Percentiles rank a stretch among this genome's conserved stretches.
These are phyloP conservation scores for Trachops cirrhosus DNA, from an alignment of 2,797 vertebrate species.

Conservation along the genomic window DNA sequence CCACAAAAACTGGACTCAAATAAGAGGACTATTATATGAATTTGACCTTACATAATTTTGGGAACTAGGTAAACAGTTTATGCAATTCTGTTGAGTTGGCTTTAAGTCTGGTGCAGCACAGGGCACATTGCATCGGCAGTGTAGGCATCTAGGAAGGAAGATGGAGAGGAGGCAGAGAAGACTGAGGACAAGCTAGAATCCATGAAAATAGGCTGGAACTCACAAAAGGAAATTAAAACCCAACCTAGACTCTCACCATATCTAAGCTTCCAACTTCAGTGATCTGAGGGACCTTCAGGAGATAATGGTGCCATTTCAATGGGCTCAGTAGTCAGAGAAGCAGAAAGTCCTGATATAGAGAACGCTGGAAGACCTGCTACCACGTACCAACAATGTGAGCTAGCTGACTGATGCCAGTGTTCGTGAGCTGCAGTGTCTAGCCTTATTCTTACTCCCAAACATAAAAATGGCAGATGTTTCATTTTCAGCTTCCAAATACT, in stretches of 20 bases:
- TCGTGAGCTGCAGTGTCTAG: not conserved
- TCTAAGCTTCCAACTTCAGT: not conserved
- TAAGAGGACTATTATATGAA: not conserved
- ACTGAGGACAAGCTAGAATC: not conserved
- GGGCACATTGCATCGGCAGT: not conserved
- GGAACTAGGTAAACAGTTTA: not conserved
- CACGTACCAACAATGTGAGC: not conserved
- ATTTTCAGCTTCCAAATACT: not conserved
- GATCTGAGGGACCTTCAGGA: not conserved
- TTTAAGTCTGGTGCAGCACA: not conserved
- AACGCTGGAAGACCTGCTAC: not conserved
- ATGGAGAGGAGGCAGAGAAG: not conserved
- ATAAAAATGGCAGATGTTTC: not conserved
- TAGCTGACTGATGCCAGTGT: not conserved
- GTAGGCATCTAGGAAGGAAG: not conserved
- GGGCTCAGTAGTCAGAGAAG: not conserved
- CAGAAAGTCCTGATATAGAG: not conserved
- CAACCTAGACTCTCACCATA: not conserved
- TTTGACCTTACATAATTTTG: not conserved
- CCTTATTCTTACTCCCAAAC: not conserved
- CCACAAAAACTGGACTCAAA: not conserved
- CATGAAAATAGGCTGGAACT: not conserved
- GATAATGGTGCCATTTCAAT: not conserved
- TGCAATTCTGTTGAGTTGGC: not conserved
- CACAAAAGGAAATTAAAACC: not conserved